Percentiles rank a stretch among this genome's conserved stretches.
Evolutionary conservation across 2,113 vertebrate genomes (phyloP).

Genomic region (Trematomus loennbergii): DNA sequence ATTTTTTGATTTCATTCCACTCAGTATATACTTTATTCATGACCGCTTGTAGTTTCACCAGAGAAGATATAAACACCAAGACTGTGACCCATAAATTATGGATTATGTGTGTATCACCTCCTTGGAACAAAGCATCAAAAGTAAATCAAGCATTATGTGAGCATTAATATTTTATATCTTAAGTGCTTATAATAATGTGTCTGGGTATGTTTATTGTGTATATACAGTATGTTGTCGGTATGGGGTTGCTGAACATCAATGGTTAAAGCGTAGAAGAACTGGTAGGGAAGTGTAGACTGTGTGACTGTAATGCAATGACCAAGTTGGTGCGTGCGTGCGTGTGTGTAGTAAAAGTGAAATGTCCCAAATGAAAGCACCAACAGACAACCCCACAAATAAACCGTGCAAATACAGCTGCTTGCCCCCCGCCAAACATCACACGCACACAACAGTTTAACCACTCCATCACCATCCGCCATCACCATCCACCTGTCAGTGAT

Average conservation of each 20-base stretch:
- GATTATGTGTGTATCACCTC: not conserved
- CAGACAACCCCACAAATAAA: not conserved
- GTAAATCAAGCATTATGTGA: not conserved
- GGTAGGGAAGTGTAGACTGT: not conserved
- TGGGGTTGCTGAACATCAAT: not conserved
- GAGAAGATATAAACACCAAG: not conserved
- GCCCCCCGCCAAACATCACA: not conserved
- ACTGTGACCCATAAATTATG: not conserved
- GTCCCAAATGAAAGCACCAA: not conserved
- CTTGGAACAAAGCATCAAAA: not conserved
- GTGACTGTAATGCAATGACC: not conserved
- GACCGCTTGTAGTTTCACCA: not conserved
- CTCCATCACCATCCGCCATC: not conserved
- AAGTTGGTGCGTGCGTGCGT: not conserved
- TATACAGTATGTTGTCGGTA: not conserved
- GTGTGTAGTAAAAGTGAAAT: not conserved
- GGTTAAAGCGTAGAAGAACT: not conserved
- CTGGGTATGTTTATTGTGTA: not conserved
- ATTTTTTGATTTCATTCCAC: no score
- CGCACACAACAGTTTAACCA: not conserved
- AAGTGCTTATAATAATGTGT: conserved; percentile 4
- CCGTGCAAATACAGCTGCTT: conserved; percentile 24
- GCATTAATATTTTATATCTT: conserved; percentile 18
- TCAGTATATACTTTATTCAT: not conserved
- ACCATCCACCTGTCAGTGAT: not conserved